Evolutionary conservation across 1,140 invertebrate species (phyloP).

Genomic region (Littorina saxatilis): DNA sequence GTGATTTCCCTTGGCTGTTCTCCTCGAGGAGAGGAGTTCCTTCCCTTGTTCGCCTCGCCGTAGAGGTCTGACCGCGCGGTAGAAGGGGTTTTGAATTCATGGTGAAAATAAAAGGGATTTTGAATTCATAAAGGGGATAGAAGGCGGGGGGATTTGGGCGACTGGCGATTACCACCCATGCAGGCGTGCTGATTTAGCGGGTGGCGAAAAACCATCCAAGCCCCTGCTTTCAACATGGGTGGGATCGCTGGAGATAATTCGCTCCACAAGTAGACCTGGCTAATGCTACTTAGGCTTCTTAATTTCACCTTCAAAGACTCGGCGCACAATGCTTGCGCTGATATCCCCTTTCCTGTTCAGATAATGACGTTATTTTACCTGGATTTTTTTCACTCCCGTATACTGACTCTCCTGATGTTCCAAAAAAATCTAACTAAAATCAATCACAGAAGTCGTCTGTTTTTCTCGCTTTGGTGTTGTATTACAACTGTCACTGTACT

Average conservation of each 20-base stretch:
- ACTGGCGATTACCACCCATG: not conserved
- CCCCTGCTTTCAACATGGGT: constrained; percentile 2
- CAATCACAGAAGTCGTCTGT: too few species aligned
- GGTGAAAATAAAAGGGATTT: constrained; percentile 1
- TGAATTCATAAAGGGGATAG: constrained; percentile 17
- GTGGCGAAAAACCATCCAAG: not conserved
- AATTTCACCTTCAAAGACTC: constrained; percentile 12
- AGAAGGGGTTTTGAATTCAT: constrained; percentile 2
- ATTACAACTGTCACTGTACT: too few species aligned
- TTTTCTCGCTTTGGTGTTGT: too few species aligned
- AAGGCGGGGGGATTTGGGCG: constrained; percentile 4
- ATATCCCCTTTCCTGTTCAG: not conserved
- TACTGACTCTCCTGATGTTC: too few species aligned
- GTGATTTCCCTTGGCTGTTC: constrained; percentile 29
- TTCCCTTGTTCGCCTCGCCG: constrained; percentile 2
- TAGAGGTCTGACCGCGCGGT: not conserved
- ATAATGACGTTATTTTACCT: not conserved
- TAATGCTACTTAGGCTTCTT: constrained; percentile 20
- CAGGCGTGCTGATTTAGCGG: not conserved
- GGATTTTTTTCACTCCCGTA: too few species aligned
- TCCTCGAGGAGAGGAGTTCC: not conserved
- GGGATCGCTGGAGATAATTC: constrained; percentile 9
- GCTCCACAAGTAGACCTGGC: not conserved
- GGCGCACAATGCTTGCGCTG: not conserved
- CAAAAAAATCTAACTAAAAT: too few species aligned